A percentile compares a stretch with the other conserved stretches of the same genome.
phyloP scores from a whole-genome alignment of 1,140 invertebrate species.

The Pantala flavescens region DNA sequence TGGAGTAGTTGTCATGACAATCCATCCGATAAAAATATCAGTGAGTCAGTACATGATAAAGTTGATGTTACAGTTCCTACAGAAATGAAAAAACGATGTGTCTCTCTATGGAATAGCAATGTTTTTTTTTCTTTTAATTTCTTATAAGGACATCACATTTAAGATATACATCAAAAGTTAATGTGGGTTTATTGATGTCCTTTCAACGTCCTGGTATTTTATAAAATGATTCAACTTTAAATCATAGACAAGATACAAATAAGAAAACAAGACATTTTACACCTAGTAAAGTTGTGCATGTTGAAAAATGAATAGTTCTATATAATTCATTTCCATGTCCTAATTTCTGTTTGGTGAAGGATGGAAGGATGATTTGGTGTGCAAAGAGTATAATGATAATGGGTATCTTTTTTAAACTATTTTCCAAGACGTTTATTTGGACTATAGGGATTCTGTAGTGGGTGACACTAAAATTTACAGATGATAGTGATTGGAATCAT shows the following conservation, averaged over 20 bases:
- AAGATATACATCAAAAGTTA: background rate
- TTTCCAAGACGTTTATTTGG: constrained; percentile 3
- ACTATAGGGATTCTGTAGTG: constrained; percentile 9
- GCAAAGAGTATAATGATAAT: constrained; percentile 10
- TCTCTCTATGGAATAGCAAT: constrained; percentile 1
- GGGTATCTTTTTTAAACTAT: constrained; percentile 10
- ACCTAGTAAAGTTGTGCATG: background rate
- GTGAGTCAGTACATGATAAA: constrained; percentile 9
- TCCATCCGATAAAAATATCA: background rate
- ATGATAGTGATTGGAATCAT: constrained; percentile 10
- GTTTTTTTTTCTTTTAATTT: background rate
- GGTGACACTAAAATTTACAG: constrained; percentile 9
- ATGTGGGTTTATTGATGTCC: background rate
- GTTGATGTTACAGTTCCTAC: constrained; percentile 5
- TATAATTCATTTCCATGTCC: background rate
- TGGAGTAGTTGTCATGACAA: constrained; percentile 5
- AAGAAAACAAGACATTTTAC: background rate
- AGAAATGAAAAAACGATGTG: constrained; percentile 6
- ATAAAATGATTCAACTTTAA: constrained; percentile 4
- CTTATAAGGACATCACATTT: background rate
- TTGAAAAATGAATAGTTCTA: background rate
- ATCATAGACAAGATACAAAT: background rate
- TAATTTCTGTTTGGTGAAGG: background rate
- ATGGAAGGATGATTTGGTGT: constrained; percentile 1
- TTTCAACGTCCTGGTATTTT: background rate